Evolutionary conservation across 2,113 vertebrate species (phyloP).

Genomic region (Crotalus viridis): DNA sequence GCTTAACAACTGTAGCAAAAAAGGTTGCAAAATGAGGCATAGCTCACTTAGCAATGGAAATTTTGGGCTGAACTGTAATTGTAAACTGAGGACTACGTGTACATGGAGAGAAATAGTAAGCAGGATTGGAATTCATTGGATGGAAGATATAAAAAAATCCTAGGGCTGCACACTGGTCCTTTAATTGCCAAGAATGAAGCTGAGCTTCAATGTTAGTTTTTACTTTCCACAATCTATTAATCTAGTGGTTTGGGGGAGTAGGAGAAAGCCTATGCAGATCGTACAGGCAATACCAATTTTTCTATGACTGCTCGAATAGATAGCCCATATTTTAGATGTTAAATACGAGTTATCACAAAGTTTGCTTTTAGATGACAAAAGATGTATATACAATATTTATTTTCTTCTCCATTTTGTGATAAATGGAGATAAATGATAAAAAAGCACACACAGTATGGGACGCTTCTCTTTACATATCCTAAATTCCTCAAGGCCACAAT

Average conservation of each 20-base stretch:
- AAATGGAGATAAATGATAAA: neutral
- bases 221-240: neutral
- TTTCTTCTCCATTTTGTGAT: neutral
- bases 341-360: neutral
- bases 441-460: neutral
- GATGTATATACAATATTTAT: neutral
- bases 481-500: neutral
- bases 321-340: neutral
- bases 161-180: neutral
- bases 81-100: neutral
- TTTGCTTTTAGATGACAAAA: neutral
- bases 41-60: neutral
- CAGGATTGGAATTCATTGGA: neutral
- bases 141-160: neutral
- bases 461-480: neutral
- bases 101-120: neutral
- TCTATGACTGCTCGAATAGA: neutral
- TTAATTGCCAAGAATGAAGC: neutral
- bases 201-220: neutral
- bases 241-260: neutral
- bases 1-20: neutral
- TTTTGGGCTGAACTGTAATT: neutral
- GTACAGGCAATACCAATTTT: neutral
- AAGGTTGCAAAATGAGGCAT: neutral
- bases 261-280: neutral